A percentile compares a stretch with the other conserved stretches of the same genome.
phyloP scores from a whole-genome alignment of 2,888 invertebrate species.

The Nephrocerus scutellatus region DNA sequence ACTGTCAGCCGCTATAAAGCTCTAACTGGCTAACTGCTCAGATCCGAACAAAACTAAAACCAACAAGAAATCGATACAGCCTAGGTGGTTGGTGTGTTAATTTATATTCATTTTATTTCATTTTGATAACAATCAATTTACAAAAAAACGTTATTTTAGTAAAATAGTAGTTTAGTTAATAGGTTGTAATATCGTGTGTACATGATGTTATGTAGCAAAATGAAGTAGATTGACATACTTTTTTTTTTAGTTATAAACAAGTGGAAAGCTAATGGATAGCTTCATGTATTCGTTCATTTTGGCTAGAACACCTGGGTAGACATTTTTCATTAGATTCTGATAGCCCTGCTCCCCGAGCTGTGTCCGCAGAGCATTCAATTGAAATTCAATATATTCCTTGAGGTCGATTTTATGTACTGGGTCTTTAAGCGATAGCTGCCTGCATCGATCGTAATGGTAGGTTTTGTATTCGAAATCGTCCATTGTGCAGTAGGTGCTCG shows the following conservation, averaged over 20 bases:
- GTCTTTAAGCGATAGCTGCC: slow-evolving; percentile 62
- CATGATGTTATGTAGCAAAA: background rate
- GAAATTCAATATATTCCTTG: slow-evolving; percentile 62
- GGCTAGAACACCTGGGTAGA: slow-evolving; percentile 65
- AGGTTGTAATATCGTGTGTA: background rate
- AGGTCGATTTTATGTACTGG: slow-evolving; percentile 74
- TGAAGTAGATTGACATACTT: background rate
- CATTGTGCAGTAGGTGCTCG: slow-evolving; percentile 33
- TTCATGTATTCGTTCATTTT: slow-evolving; percentile 58
- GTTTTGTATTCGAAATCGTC: slow-evolving; percentile 56
- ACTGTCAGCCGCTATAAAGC: too few species aligned
- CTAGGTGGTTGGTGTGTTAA: too few species aligned
- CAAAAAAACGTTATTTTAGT: too few species aligned
- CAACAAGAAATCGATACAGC: too few species aligned
- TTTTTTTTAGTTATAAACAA: slow-evolving; percentile 15
- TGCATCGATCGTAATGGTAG: slow-evolving; percentile 65
- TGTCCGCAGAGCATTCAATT: slow-evolving; percentile 61
- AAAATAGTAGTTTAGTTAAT: slow-evolving; percentile 8
- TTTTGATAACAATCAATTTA: too few species aligned
- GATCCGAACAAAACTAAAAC: too few species aligned
- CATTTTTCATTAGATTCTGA: slow-evolving; percentile 63
- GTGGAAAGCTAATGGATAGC: slow-evolving; percentile 25
- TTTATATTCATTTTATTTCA: too few species aligned
- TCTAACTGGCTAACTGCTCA: too few species aligned
- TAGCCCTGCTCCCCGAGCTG: slow-evolving; percentile 72